Conservation (phyloP, 2,113 vertebrate genomes). For the Condylura cristata region DNA sequence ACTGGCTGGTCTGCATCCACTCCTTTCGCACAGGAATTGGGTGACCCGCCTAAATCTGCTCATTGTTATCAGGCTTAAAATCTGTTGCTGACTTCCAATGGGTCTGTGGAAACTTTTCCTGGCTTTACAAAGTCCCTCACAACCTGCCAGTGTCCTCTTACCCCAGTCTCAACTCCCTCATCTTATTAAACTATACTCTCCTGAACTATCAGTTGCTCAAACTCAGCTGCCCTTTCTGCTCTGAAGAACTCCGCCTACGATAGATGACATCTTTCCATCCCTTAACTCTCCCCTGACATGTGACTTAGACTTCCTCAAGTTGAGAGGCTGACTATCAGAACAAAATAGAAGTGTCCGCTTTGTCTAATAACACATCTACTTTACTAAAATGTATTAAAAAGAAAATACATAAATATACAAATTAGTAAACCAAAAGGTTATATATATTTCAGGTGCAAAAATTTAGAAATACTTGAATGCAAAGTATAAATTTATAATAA, state of each 20-base stretch:
- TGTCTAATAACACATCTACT: neutral
- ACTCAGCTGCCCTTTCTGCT: neutral
- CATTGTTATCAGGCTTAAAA: neutral
- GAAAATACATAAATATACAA: conserved; percentile 28
- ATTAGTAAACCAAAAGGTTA: conserved; percentile 14
- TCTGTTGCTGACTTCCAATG: neutral
- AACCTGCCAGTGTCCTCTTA: neutral
- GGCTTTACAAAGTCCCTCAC: neutral
- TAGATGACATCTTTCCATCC: neutral
- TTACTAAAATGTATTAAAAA: neutral
- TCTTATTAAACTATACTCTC: neutral
- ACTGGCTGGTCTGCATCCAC: neutral
- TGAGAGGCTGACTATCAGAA: neutral
- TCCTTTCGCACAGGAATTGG: neutral
- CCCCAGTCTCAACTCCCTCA: neutral
- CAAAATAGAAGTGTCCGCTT: neutral
- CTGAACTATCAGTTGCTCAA: neutral
- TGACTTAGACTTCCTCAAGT: neutral
- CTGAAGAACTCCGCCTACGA: neutral
- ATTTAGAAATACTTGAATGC: neutral
- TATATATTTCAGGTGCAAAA: neutral
- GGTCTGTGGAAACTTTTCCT: neutral
- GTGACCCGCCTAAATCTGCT: neutral
- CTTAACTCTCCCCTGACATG: neutral
- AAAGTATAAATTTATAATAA: conserved; percentile 7